Conservation (phyloP, 1,140 invertebrate genomes). For the Pseudomyrmex pallidus region DNA sequence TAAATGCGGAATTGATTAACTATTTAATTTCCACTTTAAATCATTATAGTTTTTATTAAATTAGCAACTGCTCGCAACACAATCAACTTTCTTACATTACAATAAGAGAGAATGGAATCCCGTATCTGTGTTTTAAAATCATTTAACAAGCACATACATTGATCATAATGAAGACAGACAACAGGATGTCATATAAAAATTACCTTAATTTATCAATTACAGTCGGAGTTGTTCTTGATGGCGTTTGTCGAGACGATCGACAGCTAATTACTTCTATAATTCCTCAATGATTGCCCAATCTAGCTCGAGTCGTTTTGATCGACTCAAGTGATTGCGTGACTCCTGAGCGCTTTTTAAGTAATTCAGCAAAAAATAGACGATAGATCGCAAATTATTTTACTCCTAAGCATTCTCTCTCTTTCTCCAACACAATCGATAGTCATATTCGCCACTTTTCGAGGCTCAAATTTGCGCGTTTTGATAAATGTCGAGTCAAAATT, state of each 20-base stretch:
- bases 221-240: constrained; percentile 2
- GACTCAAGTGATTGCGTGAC: constrained; percentile 52
- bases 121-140: not conserved
- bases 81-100: not conserved
- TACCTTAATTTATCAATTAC: constrained; percentile 67
- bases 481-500: not conserved
- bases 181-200: constrained; percentile 30
- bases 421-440: not conserved
- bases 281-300: constrained; percentile 28
- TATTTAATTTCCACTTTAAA: no score
- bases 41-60: no score
- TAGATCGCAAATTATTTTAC: constrained; percentile 43
- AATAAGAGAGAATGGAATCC: not conserved
- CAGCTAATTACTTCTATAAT: constrained; percentile 59
- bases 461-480: not conserved
- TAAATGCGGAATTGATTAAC: no score
- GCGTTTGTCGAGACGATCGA: constrained; percentile 54
- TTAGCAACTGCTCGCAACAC: not conserved
- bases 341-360: constrained; percentile 39
- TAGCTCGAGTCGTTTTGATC: constrained; percentile 34
- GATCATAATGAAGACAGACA: constrained; percentile 30
- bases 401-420: not conserved
- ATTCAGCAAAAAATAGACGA: constrained; percentile 24
- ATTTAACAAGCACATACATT: constrained; percentile 41
- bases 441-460: not conserved